These are phyloP conservation scores for Drosophila santomea DNA, from an alignment of 1,140 invertebrate species.

Conservation along the genomic window DNA sequence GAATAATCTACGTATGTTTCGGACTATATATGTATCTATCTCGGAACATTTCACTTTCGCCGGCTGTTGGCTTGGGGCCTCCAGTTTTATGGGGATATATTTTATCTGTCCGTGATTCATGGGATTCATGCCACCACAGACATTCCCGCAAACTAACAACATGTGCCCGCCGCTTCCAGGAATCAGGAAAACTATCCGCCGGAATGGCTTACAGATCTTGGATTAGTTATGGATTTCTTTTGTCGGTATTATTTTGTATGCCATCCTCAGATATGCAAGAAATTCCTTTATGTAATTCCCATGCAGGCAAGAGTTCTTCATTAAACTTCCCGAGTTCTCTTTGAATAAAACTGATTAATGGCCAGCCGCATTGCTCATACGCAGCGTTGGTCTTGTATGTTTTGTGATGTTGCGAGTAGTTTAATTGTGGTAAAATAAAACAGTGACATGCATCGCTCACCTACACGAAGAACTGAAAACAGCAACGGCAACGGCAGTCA, in stretches of 20 bases:
- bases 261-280: neutral
- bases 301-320: neutral
- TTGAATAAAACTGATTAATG: slow-evolving; percentile 14
- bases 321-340: neutral
- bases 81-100: slow-evolving; percentile 16
- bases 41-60: slow-evolving; percentile 5
- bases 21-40: neutral
- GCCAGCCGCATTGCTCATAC: slow-evolving; percentile 26
- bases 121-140: slow-evolving; percentile 2
- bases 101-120: slow-evolving; percentile 29
- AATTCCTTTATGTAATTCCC: too few relatives aligned
- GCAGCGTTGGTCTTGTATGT: neutral
- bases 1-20: neutral
- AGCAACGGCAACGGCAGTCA: neutral
- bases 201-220: neutral
- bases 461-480: slow-evolving; percentile 16
- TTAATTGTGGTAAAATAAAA: slow-evolving; percentile 24
- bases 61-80: neutral
- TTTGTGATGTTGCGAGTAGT: slow-evolving; percentile 13
- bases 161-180: slow-evolving; percentile 14
- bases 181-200: slow-evolving; percentile 10
- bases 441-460: slow-evolving; percentile 52
- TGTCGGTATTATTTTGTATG: neutral
- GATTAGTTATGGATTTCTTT: neutral
- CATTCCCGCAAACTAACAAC: slow-evolving; percentile 24